Evolutionary conservation across 2,797 vertebrate species (phyloP).

Genomic region (Poeciliopsis infans): DNA sequence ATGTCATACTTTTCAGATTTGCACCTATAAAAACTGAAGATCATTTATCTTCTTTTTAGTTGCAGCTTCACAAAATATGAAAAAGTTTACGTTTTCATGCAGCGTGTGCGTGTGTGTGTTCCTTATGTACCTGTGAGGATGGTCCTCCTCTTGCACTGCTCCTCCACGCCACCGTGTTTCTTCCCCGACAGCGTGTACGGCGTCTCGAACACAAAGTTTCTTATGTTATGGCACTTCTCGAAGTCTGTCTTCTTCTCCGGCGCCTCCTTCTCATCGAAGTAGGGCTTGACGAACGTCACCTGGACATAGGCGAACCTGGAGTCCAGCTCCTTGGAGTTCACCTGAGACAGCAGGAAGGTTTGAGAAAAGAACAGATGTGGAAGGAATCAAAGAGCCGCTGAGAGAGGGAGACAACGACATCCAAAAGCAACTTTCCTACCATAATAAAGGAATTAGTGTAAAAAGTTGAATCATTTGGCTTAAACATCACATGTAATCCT

Average conservation of each 20-base stretch:
- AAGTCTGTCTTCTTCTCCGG: slow-evolving; percentile 92
- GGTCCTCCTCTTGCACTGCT: slow-evolving; percentile 93
- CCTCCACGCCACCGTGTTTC: slow-evolving; percentile 94
- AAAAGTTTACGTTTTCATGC: background rate
- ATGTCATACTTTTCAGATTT: background rate
- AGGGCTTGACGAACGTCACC: slow-evolving; percentile 95
- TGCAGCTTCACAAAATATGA: background rate
- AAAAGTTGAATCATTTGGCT: background rate
- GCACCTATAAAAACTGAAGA: background rate
- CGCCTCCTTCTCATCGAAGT: slow-evolving; percentile 93
- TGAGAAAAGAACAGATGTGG: background rate
- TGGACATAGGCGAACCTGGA: slow-evolving; percentile 92
- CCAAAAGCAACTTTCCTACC: background rate
- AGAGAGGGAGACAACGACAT: background rate
- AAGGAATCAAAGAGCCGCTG: background rate
- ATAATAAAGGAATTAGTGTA: background rate
- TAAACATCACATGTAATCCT: background rate
- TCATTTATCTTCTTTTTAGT: background rate
- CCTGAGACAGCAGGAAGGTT: slow-evolving; percentile 61
- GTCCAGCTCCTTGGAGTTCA: slow-evolving; percentile 92
- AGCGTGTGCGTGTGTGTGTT: background rate
- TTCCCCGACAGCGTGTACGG: slow-evolving; percentile 95
- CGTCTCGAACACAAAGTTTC: slow-evolving; percentile 94
- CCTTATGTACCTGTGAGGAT: slow-evolving; percentile 87
- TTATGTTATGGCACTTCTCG: slow-evolving; percentile 95